Conservation (phyloP, 2,797 vertebrate genomes). For the Eleutherodactylus coqui region DNA sequence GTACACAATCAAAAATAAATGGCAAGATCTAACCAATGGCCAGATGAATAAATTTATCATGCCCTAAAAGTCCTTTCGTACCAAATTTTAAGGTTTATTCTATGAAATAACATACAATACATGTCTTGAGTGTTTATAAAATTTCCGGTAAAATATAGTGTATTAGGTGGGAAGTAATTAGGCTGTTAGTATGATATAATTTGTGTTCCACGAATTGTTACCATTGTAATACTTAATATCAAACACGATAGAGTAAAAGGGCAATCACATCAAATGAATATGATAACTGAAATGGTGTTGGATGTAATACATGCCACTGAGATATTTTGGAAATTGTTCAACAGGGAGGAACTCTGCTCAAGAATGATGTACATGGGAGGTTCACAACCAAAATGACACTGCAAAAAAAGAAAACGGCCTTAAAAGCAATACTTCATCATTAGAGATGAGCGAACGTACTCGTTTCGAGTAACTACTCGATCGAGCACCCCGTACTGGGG, state of each 20-base stretch:
- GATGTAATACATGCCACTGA: too few species aligned
- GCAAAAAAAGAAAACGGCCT: too few species aligned
- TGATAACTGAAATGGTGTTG: neutral
- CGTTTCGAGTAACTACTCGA: too few species aligned
- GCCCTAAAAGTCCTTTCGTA: neutral
- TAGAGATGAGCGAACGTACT: too few species aligned
- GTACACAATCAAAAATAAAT: conserved; percentile 26
- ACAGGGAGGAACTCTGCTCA: too few species aligned
- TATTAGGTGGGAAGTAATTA: neutral
- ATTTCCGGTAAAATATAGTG: too few species aligned
- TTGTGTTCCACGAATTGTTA: neutral
- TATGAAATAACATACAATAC: neutral
- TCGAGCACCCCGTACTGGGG: too few species aligned
- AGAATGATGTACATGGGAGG: too few species aligned
- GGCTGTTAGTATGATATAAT: neutral
- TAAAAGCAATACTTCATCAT: too few species aligned
- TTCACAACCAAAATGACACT: too few species aligned
- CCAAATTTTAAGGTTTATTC: neutral
- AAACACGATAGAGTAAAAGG: neutral
- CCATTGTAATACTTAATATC: neutral
- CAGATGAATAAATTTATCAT: neutral
- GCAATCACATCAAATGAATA: neutral
- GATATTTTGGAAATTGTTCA: too few species aligned
- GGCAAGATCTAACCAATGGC: neutral
- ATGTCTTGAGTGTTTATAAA: neutral